These are phyloP conservation scores for Malurus leucopterus DNA, from an alignment of 2,797 vertebrate genomes.

Conservation along the genomic window DNA sequence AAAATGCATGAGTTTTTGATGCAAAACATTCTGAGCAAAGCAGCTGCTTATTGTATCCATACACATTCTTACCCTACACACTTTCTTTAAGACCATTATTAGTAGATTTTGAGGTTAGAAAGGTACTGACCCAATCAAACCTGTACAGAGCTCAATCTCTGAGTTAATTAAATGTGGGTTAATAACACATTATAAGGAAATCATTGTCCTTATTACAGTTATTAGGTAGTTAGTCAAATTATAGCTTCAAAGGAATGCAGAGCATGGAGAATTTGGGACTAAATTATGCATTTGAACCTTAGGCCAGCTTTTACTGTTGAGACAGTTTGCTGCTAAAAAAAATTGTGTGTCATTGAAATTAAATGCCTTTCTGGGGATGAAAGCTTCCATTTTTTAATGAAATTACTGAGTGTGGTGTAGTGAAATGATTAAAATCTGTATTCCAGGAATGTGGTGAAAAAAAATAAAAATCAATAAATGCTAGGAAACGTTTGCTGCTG, in stretches of 20 bases:
- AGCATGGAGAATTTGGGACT: slow-evolving; percentile 87
- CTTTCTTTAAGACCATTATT: slow-evolving; percentile 65
- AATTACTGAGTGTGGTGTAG: slow-evolving; percentile 85
- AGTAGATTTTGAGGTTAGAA: slow-evolving; percentile 73
- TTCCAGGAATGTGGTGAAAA: slow-evolving; percentile 83
- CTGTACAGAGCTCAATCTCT: slow-evolving; percentile 67
- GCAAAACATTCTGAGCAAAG: slow-evolving; percentile 13
- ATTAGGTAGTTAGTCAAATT: slow-evolving; percentile 93
- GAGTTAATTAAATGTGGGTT: slow-evolving; percentile 83
- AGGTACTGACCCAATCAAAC: slow-evolving; percentile 77
- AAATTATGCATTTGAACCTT: slow-evolving; percentile 91
- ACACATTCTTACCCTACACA: slow-evolving; percentile 30
- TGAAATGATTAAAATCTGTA: slow-evolving; percentile 93
- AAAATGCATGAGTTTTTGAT: slow-evolving; percentile 38
- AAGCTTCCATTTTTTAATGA: slow-evolving; percentile 88
- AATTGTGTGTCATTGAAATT: slow-evolving; percentile 94
- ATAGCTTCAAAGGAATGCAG: slow-evolving; percentile 87
- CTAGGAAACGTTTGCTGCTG: slow-evolving; percentile 82
- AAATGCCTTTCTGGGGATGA: slow-evolving; percentile 92
- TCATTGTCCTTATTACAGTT: slow-evolving; percentile 91
- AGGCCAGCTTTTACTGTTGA: slow-evolving; percentile 87
- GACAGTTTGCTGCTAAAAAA: slow-evolving; percentile 84
- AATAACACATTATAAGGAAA: slow-evolving; percentile 85
- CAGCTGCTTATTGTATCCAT: slow-evolving; percentile 22
- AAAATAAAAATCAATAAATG: slow-evolving; percentile 86